Evolutionary conservation across 64 coral and sea anemone genomes (phyloP), one percentile per base, ranked within the genome.

Genomic region (Acropora yongei): DNA sequence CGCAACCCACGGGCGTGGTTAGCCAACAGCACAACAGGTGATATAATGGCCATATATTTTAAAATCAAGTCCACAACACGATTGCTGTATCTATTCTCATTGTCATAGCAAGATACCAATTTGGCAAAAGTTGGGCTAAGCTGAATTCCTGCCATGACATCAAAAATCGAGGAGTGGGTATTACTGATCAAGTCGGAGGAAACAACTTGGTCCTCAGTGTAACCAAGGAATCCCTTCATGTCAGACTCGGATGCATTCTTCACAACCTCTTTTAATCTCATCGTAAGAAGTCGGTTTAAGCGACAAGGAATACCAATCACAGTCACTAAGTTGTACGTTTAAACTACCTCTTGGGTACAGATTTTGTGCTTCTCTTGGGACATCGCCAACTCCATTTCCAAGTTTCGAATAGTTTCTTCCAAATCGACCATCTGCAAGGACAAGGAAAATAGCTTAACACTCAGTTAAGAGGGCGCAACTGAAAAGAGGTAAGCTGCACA

Each of bases 51-150:
- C 30, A 30, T 30, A 30, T 30, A 30, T 30, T 30, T 30, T 30
- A 30, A 30, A 30, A 30, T 0, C 30, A 30, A 30, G 30, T 30
- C 30, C 30, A 30, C 30, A 30, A 30, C 30, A 30, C 30, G 30
- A 30, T 30, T 30, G 30, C 30, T 30, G 30, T 30, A 30, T 30
- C 30, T 30, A 30, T 30, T 30, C 30, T 30, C 30, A 5, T 11
- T 16, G 40, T 20, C 94, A 88, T 89, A 98, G 94, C 97, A 98
- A 18, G 94, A 47, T 39, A 98, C 97, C 60, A 98, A 51, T 75
- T 98, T 98, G 30, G 96, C 97, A 94, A 98, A 98, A 47, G 80
- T 98, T 0, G 90, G 83, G 95, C 93, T 98, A 12, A 98, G 76
- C 46, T 83, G 77, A 90, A 98, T 90, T 14, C 97, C 97, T 83